Base-by-base conservation (phyloP, 2,888 invertebrate species). In the Tinea trinotella region DNA sequence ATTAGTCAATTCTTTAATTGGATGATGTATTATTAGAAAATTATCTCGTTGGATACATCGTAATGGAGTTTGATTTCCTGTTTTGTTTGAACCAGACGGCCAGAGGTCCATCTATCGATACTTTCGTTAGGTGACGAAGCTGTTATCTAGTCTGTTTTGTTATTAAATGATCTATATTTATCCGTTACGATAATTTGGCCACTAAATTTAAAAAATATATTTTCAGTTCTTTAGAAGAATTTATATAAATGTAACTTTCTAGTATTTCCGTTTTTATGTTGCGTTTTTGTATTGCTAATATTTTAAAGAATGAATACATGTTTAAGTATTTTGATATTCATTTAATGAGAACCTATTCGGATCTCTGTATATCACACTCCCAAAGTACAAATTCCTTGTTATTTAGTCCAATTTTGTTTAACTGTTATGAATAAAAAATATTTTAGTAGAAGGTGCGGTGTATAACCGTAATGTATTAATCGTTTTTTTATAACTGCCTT, bases 311-410 rank as follows among this genome's bases (percentile, higher is more conserved):
- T 79, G 75, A 68, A 79, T 76, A 82, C 81, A 74, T 84, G 81
- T 84, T 84, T 84, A 83, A 82, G 80, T 84, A 81, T 81, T 78
- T 54, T 82, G 81, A 81, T 80, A 80, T 82, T 85, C 81, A 83
- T 84, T 85, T 79, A 83, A 84, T 83, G 85, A 85, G 85, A 76
- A 80, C 82, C 85, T 86, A 87, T 86, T 86, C 87, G 85, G 76
- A 81, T 85, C 85, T 83, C 83, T 81, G 75, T 81, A 84, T 85
- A 85, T 85, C 85, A 86, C 85, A 84, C 74, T 85, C 84, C 84
- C 86, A 86, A 87, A 87, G 87, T 87, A 87, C 86, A 87, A 87
- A 87, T 86, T 83, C 81, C 86, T 87, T 86, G 87, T 87, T 87
- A 85, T 87, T 86, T 87, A 87, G 86, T 86, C 84, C 84, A 87